Evolutionary conservation across 2,888 invertebrate genomes (phyloP), one percentile per base, ranked within the genome.

Genomic region (Geotrupes spiniger): DNA sequence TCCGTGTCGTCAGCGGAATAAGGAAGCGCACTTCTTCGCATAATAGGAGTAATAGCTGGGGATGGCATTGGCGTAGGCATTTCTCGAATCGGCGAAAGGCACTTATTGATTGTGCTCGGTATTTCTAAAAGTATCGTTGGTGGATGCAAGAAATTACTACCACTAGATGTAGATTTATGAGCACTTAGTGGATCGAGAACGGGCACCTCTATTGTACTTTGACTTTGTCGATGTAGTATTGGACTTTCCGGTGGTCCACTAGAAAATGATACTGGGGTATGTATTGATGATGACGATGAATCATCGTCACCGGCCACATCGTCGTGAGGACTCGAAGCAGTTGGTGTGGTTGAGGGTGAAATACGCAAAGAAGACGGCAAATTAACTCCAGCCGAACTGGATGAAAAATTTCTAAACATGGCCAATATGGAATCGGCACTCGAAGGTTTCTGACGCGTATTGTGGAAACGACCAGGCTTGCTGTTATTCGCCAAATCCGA

Each of bases 341-440:
- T 85, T 9, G 87, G 87, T 14, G 85, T 84, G 39, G 85, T 85
- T 4, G 84, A 85, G 12, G 82, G 79, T 4, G 85, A 84, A 1
- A 83, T 74, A 44, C 79, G 80, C 37, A 82, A 76, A 2, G 84
- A 83, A 16, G 84, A 79, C 2, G 81, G 78, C 47, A 80, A 69
- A 49, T 81, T 81, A 10, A 76, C 76, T 47, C 78, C 77, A 31
- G 79, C 80, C 2, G 81, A 79, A 47, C 78, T 80, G 40, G 82
- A 79, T 11, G 85, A 83, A 65, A 86, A 85, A 65, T 84, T 87
- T 45, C 85, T 76, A 66, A 89, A 87, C 84, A 89, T 87, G 6
- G 87, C 86, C 52, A 88, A 71, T 55, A 89, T 85, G 1, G 88
- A 88, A 70, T 89, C 89, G 6, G 89, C 88, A 64, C 86, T 87